phyloP scores from a whole-genome alignment of 2,797 vertebrate species.

The Ctenosaura bakeri region DNA sequence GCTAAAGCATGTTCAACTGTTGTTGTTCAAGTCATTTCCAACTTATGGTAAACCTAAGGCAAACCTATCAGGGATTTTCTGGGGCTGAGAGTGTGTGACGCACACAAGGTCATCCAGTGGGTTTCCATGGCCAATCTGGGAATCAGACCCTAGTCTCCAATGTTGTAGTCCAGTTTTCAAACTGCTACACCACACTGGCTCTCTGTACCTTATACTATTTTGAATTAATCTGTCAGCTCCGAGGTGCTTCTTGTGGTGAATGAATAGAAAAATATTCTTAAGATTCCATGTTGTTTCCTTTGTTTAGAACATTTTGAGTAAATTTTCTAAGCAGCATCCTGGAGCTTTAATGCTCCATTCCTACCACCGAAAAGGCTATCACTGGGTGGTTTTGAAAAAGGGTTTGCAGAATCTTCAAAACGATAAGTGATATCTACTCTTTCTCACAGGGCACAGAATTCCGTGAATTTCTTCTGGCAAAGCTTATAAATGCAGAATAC shows the following conservation, averaged over 20 bases:
- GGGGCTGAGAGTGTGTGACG: too few species aligned
- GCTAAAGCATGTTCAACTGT: not conserved
- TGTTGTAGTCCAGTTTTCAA: too few species aligned
- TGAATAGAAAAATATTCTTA: slow-evolving; percentile 2
- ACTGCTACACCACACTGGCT: too few species aligned
- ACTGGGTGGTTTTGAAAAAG: not conserved
- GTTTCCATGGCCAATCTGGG: too few species aligned
- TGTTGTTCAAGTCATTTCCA: too few species aligned
- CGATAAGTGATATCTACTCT: slow-evolving; percentile 12
- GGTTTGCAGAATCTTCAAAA: slow-evolving; percentile 7
- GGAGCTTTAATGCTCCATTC: not conserved
- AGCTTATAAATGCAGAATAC: slow-evolving; percentile 94
- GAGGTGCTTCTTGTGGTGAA: too few species aligned
- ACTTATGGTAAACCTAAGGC: too few species aligned
- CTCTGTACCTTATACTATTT: not conserved
- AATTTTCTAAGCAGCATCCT: not conserved
- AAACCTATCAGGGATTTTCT: too few species aligned
- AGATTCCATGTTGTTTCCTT: not conserved
- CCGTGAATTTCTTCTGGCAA: slow-evolving; percentile 90
- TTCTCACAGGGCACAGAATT: slow-evolving; percentile 86
- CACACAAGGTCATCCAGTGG: too few species aligned
- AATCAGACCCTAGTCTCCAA: too few species aligned
- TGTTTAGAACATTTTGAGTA: not conserved
- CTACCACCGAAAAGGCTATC: not conserved
- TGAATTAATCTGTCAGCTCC: not conserved